Conservation (phyloP, 2,797 vertebrate genomes). For the Syngnathus rostellatus region DNA sequence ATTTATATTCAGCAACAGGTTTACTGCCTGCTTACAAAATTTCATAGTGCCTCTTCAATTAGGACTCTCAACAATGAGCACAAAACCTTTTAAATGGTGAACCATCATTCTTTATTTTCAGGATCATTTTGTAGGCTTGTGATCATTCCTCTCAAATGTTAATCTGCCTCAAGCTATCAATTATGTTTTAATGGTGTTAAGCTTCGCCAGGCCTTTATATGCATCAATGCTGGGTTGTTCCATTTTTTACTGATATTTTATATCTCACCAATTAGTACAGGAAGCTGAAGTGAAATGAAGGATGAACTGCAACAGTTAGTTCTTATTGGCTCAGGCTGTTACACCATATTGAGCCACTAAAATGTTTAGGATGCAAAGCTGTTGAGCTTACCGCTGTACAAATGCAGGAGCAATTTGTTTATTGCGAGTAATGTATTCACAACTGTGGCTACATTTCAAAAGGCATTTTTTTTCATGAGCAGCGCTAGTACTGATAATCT, state of each 20-base stretch:
- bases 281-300: constrained; percentile 14
- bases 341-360: constrained; percentile 2
- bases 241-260: constrained; percentile 44
- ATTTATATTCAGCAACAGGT: constrained; percentile 31
- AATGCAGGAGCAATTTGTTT: not conserved
- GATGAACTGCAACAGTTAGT: not conserved
- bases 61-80: constrained; percentile 68
- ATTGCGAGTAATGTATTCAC: not conserved
- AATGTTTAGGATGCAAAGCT: constrained; percentile 4
- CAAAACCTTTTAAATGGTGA: constrained; percentile 73
- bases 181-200: constrained; percentile 31
- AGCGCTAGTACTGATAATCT: not conserved
- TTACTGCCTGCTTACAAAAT: constrained; percentile 13
- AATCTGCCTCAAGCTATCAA: constrained; percentile 51
- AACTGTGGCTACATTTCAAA: not conserved
- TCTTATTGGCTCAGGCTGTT: constrained; percentile 2
- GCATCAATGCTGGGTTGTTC: constrained; percentile 32
- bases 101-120: constrained; percentile 63
- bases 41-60: constrained; percentile 63
- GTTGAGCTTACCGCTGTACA: not conserved
- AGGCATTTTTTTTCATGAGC: not conserved
- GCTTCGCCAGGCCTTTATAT: constrained; percentile 10
- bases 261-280: constrained; percentile 38
- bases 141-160: constrained; percentile 59
- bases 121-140: constrained; percentile 60